Conservation (phyloP, 2,888 invertebrate genomes). For the Julus scanicus region DNA sequence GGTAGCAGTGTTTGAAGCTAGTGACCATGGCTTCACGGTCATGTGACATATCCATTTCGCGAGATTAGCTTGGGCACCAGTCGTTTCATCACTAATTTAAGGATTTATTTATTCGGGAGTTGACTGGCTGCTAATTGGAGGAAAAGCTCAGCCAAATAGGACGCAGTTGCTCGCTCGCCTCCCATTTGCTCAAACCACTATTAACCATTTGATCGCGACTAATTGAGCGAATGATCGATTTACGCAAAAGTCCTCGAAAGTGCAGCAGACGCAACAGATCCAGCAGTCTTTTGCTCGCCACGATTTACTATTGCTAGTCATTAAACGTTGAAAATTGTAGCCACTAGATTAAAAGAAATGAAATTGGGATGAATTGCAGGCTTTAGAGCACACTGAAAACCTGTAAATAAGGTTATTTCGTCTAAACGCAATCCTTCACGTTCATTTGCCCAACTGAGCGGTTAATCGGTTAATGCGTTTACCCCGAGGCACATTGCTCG, state of each 20-base stretch:
- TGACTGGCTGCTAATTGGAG: conserved; percentile 19
- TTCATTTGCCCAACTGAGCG: background rate
- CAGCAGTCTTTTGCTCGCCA: background rate
- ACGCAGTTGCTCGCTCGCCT: conserved; percentile 2
- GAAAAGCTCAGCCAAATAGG: background rate
- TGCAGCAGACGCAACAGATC: conserved; percentile 13
- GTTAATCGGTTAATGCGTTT: background rate
- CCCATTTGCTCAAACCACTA: conserved; percentile 23
- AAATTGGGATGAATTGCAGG: background rate
- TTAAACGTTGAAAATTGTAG: background rate
- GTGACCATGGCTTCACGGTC: background rate
- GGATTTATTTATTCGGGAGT: background rate
- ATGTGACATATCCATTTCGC: background rate
- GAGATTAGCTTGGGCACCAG: background rate
- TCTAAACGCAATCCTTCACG: background rate
- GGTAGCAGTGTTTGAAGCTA: background rate
- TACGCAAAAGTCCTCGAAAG: background rate
- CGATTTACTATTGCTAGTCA: background rate
- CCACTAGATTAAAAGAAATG: background rate
- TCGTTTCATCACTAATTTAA: background rate
- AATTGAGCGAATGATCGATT: conserved; percentile 42
- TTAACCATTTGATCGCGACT: conserved; percentile 14
- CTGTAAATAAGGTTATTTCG: too few relatives aligned
- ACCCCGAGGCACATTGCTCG: background rate
- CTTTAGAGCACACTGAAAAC: background rate